Evolutionary conservation across 2,888 invertebrate species (phyloP).

Genomic region (Cyclophora punctaria): DNA sequence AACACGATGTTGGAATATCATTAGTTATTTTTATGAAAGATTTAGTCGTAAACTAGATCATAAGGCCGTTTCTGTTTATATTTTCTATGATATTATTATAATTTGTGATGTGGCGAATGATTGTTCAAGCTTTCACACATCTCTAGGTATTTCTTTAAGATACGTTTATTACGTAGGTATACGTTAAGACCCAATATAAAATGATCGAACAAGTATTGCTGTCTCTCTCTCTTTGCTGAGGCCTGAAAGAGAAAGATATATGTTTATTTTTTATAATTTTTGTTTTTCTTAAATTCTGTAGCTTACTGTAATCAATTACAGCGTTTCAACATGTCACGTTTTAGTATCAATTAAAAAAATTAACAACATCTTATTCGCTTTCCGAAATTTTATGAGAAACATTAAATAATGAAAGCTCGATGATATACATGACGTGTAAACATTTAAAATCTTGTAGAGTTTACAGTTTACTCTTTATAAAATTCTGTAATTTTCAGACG

Average conservation of each 20-base stretch:
- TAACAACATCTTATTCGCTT: constrained; percentile 17
- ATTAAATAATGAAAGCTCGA: constrained; percentile 7
- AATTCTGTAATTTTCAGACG: no score
- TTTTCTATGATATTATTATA: constrained; percentile 38
- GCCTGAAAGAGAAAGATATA: no score
- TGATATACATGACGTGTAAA: constrained; percentile 1
- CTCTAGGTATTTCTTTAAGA: constrained; percentile 2
- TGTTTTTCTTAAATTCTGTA: constrained; percentile 10
- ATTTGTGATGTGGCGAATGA: constrained; percentile 42
- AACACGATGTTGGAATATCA: constrained; percentile 57
- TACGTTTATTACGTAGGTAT: no score
- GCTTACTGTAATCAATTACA: constrained; percentile 11
- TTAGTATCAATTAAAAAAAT: constrained; percentile 17
- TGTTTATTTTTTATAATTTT: constrained; percentile 10
- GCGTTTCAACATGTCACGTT: constrained; percentile 15
- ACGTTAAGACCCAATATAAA: no score
- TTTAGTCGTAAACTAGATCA: constrained; percentile 54
- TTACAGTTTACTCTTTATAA: no score
- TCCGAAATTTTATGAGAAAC: constrained; percentile 8
- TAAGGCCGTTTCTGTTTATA: constrained; percentile 36
- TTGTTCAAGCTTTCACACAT: constrained; percentile 19
- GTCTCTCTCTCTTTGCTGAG: no score
- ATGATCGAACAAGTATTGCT: no score
- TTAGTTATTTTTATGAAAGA: constrained; percentile 62
- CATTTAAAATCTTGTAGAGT: constrained; percentile 1